Percentiles rank a stretch among this genome's conserved stretches.
phyloP scores from a whole-genome alignment of 2,888 invertebrate genomes.

The Epinotia bilunana region DNA sequence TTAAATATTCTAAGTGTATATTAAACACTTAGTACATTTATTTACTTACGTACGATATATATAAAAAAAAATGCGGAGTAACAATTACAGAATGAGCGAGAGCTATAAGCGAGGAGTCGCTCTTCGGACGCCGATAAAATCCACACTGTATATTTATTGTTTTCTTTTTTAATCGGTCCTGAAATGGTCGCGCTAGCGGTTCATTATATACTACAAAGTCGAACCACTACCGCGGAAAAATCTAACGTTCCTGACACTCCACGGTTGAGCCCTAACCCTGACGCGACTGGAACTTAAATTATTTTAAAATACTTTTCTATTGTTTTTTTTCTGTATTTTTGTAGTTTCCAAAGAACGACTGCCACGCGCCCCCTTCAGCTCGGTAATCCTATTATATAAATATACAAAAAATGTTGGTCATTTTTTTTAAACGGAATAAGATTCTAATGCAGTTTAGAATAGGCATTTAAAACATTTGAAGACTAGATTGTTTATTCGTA shows the following conservation, averaged over 20 bases:
- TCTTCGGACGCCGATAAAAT: background rate
- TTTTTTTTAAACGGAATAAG: slow-evolving; percentile 62
- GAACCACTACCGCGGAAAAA: slow-evolving; percentile 56
- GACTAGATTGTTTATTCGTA: slow-evolving; percentile 63
- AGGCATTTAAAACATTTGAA: slow-evolving; percentile 45
- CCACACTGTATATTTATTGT: slow-evolving; percentile 9
- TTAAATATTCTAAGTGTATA: slow-evolving; percentile 63
- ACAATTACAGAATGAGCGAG: slow-evolving; percentile 55
- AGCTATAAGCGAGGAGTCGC: slow-evolving; percentile 3
- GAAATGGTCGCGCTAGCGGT: slow-evolving; percentile 50
- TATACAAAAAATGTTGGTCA: slow-evolving; percentile 75
- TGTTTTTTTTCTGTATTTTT: slow-evolving; percentile 43
- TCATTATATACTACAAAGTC: slow-evolving; percentile 34
- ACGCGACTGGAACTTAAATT: slow-evolving; percentile 65
- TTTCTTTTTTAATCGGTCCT: slow-evolving; percentile 52
- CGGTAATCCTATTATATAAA: slow-evolving; percentile 63
- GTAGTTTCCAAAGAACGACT: slow-evolving; percentile 52
- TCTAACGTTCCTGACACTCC: slow-evolving; percentile 66
- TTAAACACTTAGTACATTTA: slow-evolving; percentile 74
- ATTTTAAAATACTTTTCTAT: slow-evolving; percentile 46
- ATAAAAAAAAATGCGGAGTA: slow-evolving; percentile 67
- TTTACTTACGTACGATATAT: slow-evolving; percentile 59
- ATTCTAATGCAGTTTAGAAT: slow-evolving; percentile 51
- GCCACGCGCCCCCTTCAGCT: slow-evolving; percentile 50
- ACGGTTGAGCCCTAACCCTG: slow-evolving; percentile 73